Percentiles rank a stretch among this genome's conserved stretches.
Conservation (phyloP, 2,113 vertebrate genomes). For the Connochaetes taurinus region DNA sequence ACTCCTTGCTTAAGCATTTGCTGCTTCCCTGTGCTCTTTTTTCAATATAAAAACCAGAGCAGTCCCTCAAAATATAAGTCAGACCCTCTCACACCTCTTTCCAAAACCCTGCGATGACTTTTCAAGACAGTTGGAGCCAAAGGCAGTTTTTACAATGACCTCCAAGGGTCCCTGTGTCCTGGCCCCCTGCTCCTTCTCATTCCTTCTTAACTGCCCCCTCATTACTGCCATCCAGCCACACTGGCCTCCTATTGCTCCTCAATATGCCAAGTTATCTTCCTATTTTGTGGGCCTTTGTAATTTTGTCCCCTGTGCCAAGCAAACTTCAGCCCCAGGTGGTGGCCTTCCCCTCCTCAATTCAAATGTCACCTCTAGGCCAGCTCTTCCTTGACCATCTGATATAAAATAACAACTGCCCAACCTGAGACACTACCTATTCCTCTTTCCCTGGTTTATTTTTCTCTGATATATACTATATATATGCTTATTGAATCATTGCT, state of each 20-base stretch:
- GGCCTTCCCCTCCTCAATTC: not conserved
- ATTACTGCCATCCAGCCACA: not conserved
- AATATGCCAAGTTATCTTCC: not conserved
- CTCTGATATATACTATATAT: not conserved
- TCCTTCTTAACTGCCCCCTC: not conserved
- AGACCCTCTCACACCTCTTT: not conserved
- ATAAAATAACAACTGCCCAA: not conserved
- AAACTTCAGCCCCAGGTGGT: not conserved
- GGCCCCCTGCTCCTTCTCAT: not conserved
- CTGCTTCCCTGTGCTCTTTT: not conserved
- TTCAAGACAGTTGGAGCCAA: not conserved
- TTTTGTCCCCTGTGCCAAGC: not conserved
- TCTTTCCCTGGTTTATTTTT: not conserved
- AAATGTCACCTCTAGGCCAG: not conserved
- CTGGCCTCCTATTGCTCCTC: not conserved
- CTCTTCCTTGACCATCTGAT: not conserved
- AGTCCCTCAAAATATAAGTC: not conserved
- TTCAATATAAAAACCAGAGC: not conserved
- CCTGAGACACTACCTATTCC: not conserved
- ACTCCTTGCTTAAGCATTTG: not conserved
- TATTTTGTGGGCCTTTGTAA: not conserved
- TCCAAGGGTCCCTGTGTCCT: not conserved
- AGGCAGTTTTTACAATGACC: not conserved
- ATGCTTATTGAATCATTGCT: not conserved
- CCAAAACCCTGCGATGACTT: not conserved